Percentiles rank a stretch among this genome's conserved stretches.
These are phyloP conservation scores for Drosophila kurseongensis DNA, from an alignment of 1,140 invertebrate genomes.

Conservation along the genomic window DNA sequence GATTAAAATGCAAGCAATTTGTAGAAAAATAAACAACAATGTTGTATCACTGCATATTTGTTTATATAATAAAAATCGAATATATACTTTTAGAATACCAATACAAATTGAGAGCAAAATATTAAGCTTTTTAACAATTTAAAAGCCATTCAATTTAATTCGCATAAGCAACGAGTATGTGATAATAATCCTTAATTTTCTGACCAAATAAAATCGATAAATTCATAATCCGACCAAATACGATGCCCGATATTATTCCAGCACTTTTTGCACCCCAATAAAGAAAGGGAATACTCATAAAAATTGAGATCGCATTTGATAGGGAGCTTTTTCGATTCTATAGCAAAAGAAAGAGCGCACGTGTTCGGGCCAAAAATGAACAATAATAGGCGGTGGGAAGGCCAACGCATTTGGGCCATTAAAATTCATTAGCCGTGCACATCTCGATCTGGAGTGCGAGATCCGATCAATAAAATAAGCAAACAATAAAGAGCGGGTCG, in stretches of 20 bases:
- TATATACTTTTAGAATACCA: not conserved
- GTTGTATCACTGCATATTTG: too few species aligned
- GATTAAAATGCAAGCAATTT: too few species aligned
- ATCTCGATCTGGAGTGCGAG: slow-evolving; percentile 44
- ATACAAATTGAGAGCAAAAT: not conserved
- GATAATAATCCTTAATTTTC: slow-evolving; percentile 23
- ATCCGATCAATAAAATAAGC: slow-evolving; percentile 52
- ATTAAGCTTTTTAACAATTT: slow-evolving; percentile 8
- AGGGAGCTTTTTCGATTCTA: slow-evolving; percentile 1
- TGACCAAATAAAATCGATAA: slow-evolving; percentile 19
- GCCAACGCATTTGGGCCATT: slow-evolving; percentile 41
- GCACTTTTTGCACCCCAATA: slow-evolving; percentile 12
- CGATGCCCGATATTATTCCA: slow-evolving; percentile 12
- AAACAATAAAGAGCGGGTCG: slow-evolving; percentile 43
- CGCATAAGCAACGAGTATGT: not conserved
- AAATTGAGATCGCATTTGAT: slow-evolving; percentile 22
- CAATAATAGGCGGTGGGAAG: slow-evolving; percentile 24
- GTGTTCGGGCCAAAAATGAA: slow-evolving; percentile 38
- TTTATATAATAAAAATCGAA: too few species aligned
- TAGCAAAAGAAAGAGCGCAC: slow-evolving; percentile 10
- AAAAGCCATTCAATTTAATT: slow-evolving; percentile 12
- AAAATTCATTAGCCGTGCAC: slow-evolving; percentile 51
- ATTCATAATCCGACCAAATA: slow-evolving; percentile 16
- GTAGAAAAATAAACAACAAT: too few species aligned
- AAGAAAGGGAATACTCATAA: slow-evolving; percentile 18